These are phyloP conservation scores for Gopherus flavomarginatus DNA, from an alignment of 2,113 vertebrate species.

Conservation along the genomic window DNA sequence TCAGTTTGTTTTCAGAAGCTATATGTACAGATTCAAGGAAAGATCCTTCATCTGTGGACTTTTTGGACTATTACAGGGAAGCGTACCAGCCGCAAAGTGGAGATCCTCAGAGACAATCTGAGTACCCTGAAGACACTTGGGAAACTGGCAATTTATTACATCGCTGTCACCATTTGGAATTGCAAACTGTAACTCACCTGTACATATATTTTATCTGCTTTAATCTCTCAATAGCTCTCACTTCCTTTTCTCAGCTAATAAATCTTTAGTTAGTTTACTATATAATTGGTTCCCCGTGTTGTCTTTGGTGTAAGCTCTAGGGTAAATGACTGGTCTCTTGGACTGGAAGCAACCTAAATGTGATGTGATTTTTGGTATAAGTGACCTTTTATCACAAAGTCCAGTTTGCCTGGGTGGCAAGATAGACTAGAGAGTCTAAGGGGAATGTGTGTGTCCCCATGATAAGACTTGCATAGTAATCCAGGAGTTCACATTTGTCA, in stretches of 20 bases:
- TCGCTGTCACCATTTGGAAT: neutral
- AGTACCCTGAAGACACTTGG: neutral
- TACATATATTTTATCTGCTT: neutral
- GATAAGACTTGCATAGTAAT: neutral
- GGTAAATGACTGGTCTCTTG: neutral
- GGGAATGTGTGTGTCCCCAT: neutral
- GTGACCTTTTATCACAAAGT: neutral
- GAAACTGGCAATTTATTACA: neutral
- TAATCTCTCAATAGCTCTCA: neutral
- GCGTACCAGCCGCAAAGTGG: too few species aligned
- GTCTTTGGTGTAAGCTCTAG: neutral
- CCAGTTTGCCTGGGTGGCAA: neutral
- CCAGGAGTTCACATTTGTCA: neutral
- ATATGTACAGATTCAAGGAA: too few species aligned
- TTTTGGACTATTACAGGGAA: too few species aligned
- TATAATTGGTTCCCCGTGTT: neutral
- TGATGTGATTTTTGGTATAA: neutral
- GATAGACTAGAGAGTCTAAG: neutral
- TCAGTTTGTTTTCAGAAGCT: too few species aligned
- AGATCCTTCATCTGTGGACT: too few species aligned
- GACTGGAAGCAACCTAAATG: neutral
- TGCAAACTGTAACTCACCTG: neutral
- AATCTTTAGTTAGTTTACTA: neutral
- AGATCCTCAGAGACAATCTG: neutral
- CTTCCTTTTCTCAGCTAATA: neutral